A percentile compares a stretch with the other conserved stretches of the same genome.
These are phyloP conservation scores for Gryon sp. DNA, from an alignment of 1,140 invertebrate species.

Conservation along the genomic window DNA sequence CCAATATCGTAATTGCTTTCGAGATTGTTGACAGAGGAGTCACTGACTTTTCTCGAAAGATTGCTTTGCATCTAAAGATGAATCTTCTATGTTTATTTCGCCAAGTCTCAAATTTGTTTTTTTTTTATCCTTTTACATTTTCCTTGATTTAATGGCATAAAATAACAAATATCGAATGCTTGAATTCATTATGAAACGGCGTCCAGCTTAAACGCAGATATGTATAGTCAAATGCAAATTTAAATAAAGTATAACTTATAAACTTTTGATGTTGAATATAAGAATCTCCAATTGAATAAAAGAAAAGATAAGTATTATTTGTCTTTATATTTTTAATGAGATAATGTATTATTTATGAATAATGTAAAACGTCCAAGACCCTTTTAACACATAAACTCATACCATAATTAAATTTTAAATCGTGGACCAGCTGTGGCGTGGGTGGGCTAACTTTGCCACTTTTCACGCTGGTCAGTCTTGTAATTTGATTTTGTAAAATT, in stretches of 20 bases:
- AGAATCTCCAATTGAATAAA: constrained; percentile 26
- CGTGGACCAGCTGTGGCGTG: constrained; percentile 63
- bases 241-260: neutral
- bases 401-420: constrained; percentile 73
- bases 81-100: constrained; percentile 60
- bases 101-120: constrained; percentile 22
- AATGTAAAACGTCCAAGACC: constrained; percentile 53
- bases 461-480: constrained; percentile 71
- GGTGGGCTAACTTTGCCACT: constrained; percentile 71
- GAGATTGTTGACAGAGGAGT: constrained; percentile 68
- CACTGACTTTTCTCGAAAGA: constrained; percentile 60
- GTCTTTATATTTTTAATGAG: constrained; percentile 62
- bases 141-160: constrained; percentile 41
- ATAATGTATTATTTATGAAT: constrained; percentile 71
- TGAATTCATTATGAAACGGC: constrained; percentile 31
- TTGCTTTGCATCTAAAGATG: constrained; percentile 60
- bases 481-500: constrained; percentile 75
- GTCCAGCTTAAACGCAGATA: constrained; percentile 2
- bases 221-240: neutral
- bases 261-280: constrained; percentile 6
- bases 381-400: constrained; percentile 63
- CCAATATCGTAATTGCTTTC: constrained; percentile 71
- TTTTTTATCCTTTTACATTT: constrained; percentile 34
- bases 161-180: constrained; percentile 41
- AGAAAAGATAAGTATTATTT: constrained; percentile 5